Conservation (phyloP, 1,140 invertebrate genomes). For the Pogonus chalceus region DNA sequence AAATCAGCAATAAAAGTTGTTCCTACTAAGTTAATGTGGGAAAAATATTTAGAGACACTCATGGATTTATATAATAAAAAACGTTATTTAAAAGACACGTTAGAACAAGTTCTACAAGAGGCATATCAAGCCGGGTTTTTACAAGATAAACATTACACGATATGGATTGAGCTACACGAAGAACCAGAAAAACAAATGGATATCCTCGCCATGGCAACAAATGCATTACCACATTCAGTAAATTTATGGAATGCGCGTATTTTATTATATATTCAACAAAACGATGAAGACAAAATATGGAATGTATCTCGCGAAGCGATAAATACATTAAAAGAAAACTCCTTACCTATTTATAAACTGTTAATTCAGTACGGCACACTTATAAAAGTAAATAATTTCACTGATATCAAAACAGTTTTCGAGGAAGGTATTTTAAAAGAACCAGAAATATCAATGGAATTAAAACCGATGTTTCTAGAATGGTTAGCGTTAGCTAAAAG, state of each 20-base stretch:
- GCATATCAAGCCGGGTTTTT: conserved; percentile 37
- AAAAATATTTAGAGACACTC: conserved; percentile 40
- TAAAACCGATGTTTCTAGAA: conserved; percentile 41
- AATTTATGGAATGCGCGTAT: conserved; percentile 37
- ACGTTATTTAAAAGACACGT: conserved; percentile 38
- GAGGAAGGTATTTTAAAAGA: conserved; percentile 33
- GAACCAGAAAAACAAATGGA: conserved; percentile 19
- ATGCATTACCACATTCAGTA: conserved; percentile 34
- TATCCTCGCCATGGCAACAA: conserved; percentile 37
- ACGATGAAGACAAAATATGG: too few relatives aligned
- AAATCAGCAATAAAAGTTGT: conserved; percentile 38
- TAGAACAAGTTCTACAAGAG: conserved; percentile 37
- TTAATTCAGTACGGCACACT: conserved; percentile 36
- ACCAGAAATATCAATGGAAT: conserved; percentile 29
- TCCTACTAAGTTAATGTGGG: conserved; percentile 34
- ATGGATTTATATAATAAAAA: conserved; percentile 32
- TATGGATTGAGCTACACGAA: conserved; percentile 33
- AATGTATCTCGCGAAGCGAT: conserved; percentile 33
- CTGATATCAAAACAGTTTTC: conserved; percentile 37
- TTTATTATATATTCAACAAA: conserved; percentile 21
- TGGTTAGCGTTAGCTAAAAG: conserved; percentile 32
- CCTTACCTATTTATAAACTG: conserved; percentile 39
- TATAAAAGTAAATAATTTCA: conserved; percentile 5
- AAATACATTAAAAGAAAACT: conserved; percentile 31
- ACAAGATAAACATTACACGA: conserved; percentile 40